Evolutionary conservation across 2,113 vertebrate species (phyloP).

Genomic region (Istiophorus platypterus): DNA sequence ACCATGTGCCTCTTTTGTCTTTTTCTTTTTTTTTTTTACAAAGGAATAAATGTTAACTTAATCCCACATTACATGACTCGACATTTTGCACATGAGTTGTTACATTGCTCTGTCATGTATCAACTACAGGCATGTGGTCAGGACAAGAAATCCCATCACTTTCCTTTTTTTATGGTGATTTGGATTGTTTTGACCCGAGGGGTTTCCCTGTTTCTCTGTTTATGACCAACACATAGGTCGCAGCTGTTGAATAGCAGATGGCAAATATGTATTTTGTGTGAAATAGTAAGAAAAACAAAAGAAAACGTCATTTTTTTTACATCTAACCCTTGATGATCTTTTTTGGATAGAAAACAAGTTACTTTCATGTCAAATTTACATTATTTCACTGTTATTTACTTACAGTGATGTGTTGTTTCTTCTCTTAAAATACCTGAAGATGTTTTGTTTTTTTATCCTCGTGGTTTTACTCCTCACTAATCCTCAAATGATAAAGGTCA

Average conservation of each 20-base stretch:
- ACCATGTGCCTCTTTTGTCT: neutral
- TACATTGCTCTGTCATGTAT: neutral
- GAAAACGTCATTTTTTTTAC: neutral
- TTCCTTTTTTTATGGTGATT: conserved; percentile 11
- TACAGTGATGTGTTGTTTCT: neutral
- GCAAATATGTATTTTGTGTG: neutral
- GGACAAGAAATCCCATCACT: neutral
- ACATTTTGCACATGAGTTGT: neutral
- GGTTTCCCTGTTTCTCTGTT: conserved; percentile 20
- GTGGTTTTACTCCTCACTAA: neutral
- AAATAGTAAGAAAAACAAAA: neutral
- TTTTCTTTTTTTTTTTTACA: neutral
- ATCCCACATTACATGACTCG: conserved; percentile 45
- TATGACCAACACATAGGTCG: conserved; percentile 11
- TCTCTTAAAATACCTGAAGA: neutral
- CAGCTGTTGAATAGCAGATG: neutral
- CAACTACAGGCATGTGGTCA: neutral
- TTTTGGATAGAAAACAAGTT: too few relatives aligned
- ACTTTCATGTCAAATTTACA: neutral
- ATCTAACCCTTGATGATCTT: neutral
- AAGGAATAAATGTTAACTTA: neutral
- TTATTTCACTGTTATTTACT: neutral
- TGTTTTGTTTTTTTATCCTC: neutral
- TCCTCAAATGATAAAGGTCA: neutral
- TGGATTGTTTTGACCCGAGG: neutral